Percentiles rank a stretch among this genome's conserved stretches.
Conservation (phyloP, 1,140 invertebrate species). For the Aphaenogaster ashmeadi region DNA sequence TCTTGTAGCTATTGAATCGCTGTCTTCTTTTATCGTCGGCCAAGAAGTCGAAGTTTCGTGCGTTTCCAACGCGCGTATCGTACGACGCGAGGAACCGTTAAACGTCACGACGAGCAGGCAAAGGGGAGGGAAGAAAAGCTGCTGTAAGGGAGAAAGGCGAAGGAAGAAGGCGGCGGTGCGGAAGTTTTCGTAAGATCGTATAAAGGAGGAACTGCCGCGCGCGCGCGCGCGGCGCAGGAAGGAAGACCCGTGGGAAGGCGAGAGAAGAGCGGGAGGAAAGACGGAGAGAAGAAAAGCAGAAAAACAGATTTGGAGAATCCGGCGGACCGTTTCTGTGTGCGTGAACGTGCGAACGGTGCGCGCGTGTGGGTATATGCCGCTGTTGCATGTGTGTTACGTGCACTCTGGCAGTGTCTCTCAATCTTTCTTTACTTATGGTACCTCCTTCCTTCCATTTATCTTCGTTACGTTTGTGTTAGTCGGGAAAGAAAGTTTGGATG, state of each 20-base stretch:
- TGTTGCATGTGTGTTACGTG: slow-evolving; percentile 9
- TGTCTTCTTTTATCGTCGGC: neutral
- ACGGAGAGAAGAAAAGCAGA: slow-evolving; percentile 53
- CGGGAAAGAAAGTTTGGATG: slow-evolving; percentile 28
- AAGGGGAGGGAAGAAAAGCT: slow-evolving; percentile 64
- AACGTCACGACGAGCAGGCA: slow-evolving; percentile 55
- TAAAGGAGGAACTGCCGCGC: slow-evolving; percentile 65
- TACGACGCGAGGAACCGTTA: slow-evolving; percentile 57
- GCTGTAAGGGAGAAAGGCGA: slow-evolving; percentile 35
- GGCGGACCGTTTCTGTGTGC: slow-evolving; percentile 52
- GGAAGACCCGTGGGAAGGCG: slow-evolving; percentile 50
- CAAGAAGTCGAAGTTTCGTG: slow-evolving; percentile 21
- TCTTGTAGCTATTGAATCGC: neutral
- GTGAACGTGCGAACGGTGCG: neutral
- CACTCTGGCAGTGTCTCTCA: slow-evolving; percentile 30
- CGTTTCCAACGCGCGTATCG: neutral
- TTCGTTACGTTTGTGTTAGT: neutral
- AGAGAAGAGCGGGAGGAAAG: neutral
- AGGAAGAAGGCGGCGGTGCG: slow-evolving; percentile 54
- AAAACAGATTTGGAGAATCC: slow-evolving; percentile 67
- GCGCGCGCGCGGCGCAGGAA: slow-evolving; percentile 3
- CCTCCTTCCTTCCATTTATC: neutral
- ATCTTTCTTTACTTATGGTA: neutral
- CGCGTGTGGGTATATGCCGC: neutral
- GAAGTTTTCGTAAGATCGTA: slow-evolving; percentile 74